Percentiles rank a stretch among this genome's conserved stretches.
These are phyloP conservation scores for Polydrusus pterygomalis DNA, from an alignment of 2,888 invertebrate species.

Conservation along the genomic window DNA sequence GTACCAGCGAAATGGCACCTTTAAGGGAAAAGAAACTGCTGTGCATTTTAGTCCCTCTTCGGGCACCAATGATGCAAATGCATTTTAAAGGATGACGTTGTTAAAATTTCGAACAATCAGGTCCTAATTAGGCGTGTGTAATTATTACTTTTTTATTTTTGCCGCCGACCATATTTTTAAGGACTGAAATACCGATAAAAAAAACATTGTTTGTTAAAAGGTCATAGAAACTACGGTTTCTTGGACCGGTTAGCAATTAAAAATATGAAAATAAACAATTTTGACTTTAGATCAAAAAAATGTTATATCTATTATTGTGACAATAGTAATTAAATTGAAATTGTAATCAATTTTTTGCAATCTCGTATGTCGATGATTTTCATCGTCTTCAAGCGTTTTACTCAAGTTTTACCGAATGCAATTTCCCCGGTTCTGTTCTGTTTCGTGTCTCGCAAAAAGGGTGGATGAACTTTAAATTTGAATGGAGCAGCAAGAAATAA, in stretches of 20 bases:
- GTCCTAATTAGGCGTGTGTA: constrained; percentile 49
- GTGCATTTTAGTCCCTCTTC: too few relatives aligned
- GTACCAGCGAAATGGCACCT: too few relatives aligned
- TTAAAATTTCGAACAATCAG: constrained; percentile 49
- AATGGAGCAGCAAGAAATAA: too few relatives aligned
- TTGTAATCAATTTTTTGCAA: background rate
- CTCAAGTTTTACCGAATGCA: constrained; percentile 9
- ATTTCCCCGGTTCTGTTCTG: constrained; percentile 8
- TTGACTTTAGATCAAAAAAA: too few relatives aligned
- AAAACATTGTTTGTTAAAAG: background rate
- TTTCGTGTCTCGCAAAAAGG: constrained; percentile 22
- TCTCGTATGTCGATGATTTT: constrained; percentile 7
- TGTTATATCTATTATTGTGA: too few relatives aligned
- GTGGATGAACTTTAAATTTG: constrained; percentile 22
- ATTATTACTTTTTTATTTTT: constrained; percentile 47
- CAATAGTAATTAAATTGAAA: too few relatives aligned
- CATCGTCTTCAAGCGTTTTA: constrained; percentile 3
- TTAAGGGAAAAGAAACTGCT: too few relatives aligned
- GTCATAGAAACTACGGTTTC: background rate
- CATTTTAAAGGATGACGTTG: constrained; percentile 47
- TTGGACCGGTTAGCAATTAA: too few relatives aligned
- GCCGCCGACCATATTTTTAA: constrained; percentile 18
- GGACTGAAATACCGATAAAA: background rate
- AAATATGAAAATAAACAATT: too few relatives aligned
- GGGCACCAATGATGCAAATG: background rate